These are phyloP conservation scores for Megaceryle torquata DNA, from an alignment of 2,113 vertebrate genomes.

Conservation along the genomic window DNA sequence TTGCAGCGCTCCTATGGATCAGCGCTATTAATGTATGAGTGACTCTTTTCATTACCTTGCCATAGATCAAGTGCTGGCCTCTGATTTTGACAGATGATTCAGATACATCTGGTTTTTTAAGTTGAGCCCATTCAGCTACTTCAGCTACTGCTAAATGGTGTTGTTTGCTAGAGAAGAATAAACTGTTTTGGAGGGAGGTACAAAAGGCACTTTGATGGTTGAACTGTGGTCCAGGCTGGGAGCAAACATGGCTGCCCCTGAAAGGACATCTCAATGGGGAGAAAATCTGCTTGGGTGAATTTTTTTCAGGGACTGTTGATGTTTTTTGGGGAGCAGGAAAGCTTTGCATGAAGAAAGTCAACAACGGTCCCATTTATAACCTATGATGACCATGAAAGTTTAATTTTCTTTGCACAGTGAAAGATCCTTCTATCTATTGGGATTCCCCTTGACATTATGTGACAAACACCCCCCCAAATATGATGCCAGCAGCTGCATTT, in stretches of 20 bases:
- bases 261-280: neutral
- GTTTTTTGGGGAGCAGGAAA: neutral
- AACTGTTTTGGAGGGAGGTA: slow-evolving; percentile 40
- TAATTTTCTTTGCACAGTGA: neutral
- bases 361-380: slow-evolving; percentile 25
- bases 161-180: slow-evolving; percentile 65
- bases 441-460: neutral
- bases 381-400: neutral
- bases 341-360: neutral
- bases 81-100: slow-evolving; percentile 63
- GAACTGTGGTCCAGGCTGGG: neutral
- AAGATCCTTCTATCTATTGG: slow-evolving; percentile 32
- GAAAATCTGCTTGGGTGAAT: neutral
- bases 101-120: slow-evolving; percentile 70
- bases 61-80: slow-evolving; percentile 54
- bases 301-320: neutral
- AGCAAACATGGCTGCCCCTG: neutral
- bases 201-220: slow-evolving; percentile 63
- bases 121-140: slow-evolving; percentile 28
- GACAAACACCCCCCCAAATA: neutral
- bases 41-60: slow-evolving; percentile 65
- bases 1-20: neutral
- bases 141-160: slow-evolving; percentile 43
- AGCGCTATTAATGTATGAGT: slow-evolving; percentile 39
- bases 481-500: neutral